Percentiles rank a stretch among this genome's conserved stretches.
Conservation (phyloP, 1,140 invertebrate species). For the Frieseomelitta varia region DNA sequence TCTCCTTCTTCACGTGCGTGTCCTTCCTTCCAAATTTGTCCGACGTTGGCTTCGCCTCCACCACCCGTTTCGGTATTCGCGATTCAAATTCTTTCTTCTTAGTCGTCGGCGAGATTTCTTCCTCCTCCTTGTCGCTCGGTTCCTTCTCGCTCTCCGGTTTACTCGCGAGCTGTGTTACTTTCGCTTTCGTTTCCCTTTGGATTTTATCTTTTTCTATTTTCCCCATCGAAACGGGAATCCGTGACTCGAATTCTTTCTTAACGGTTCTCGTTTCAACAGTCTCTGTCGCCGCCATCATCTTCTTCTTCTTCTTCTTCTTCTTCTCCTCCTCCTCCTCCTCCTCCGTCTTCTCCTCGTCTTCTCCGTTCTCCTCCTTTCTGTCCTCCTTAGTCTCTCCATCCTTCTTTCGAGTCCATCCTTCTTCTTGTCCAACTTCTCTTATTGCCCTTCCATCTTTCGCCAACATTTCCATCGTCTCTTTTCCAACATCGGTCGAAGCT, state of each 20-base stretch:
- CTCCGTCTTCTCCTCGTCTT: too few species aligned
- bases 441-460: neutral
- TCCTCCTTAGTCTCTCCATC: neutral
- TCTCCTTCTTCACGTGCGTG: slow-evolving; percentile 41
- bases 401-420: too few species aligned
- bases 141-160: slow-evolving; percentile 23
- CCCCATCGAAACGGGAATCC: slow-evolving; percentile 72
- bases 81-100: slow-evolving; percentile 74
- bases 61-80: slow-evolving; percentile 73
- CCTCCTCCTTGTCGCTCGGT: neutral
- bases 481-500: neutral
- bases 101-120: slow-evolving; percentile 2
- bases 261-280: slow-evolving; percentile 29
- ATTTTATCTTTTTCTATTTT: slow-evolving; percentile 72
- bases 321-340: neutral
- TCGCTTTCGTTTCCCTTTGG: slow-evolving; percentile 54
- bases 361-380: too few species aligned
- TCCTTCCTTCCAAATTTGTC: slow-evolving; percentile 59
- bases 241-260: slow-evolving; percentile 73
- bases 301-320: neutral
- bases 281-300: neutral
- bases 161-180: neutral
- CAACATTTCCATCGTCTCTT: slow-evolving; percentile 35
- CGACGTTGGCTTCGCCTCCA: slow-evolving; percentile 10
- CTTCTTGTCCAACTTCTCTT: neutral